These are phyloP conservation scores for Dicyrtoma fusca DNA, from an alignment of 2,888 invertebrate species.

Conservation along the genomic window DNA sequence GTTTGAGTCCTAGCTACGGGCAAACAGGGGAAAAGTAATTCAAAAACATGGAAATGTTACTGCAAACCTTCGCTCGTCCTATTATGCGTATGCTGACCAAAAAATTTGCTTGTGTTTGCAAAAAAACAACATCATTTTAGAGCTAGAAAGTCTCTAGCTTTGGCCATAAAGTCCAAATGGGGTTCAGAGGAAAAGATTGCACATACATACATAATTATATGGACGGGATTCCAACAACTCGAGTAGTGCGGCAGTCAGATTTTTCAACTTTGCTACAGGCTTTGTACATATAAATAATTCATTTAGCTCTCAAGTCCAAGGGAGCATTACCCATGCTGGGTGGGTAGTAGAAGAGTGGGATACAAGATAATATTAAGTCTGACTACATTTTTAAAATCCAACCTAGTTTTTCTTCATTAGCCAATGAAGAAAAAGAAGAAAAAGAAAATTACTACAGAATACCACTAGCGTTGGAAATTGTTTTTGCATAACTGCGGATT, in stretches of 20 bases:
- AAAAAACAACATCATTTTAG: conserved; percentile 1
- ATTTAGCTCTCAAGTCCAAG: background rate
- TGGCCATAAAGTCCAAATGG: background rate
- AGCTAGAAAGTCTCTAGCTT: background rate
- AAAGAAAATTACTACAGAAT: too few species aligned
- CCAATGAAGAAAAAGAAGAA: background rate
- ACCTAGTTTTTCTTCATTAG: conserved; percentile 7
- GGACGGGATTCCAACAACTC: too few species aligned
- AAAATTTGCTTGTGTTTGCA: conserved; percentile 6
- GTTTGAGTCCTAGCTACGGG: too few species aligned
- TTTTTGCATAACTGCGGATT: too few species aligned
- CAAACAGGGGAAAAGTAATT: too few species aligned
- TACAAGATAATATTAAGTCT: too few species aligned
- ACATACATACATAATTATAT: background rate
- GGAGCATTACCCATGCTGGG: too few species aligned
- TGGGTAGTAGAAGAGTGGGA: too few species aligned
- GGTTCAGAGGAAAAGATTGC: too few species aligned
- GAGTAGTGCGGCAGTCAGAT: too few species aligned
- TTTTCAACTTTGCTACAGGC: background rate
- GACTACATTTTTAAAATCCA: conserved; percentile 10
- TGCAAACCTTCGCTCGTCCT: too few species aligned
- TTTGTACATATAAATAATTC: conserved; percentile 4
- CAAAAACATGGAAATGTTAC: background rate
- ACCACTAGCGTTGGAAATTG: too few species aligned
- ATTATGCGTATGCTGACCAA: conserved; percentile 8